Conservation (phyloP, 1,140 invertebrate genomes). For the Platorchestia sp. region DNA sequence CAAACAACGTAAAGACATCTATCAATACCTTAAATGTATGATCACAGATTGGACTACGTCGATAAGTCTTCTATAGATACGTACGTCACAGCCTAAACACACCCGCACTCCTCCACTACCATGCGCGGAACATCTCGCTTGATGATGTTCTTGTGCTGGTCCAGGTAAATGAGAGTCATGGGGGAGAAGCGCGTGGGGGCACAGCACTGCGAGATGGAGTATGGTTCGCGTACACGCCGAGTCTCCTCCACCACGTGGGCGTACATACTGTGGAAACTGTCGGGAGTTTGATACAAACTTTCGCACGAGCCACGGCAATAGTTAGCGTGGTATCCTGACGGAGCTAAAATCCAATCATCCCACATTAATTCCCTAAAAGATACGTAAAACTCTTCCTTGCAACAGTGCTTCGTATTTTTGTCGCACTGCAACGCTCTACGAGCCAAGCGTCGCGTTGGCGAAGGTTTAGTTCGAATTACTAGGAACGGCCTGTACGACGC, state of each 20-base stretch:
- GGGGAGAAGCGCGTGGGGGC: constrained; percentile 93
- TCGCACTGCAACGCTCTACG: constrained; percentile 87
- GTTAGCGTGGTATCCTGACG: constrained; percentile 89
- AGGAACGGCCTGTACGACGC: constrained; percentile 82
- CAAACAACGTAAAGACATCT: constrained; percentile 67
- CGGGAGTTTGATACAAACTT: constrained; percentile 77
- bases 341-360: constrained; percentile 96
- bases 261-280: constrained; percentile 88
- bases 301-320: constrained; percentile 92
- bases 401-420: constrained; percentile 83
- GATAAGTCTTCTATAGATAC: constrained; percentile 63
- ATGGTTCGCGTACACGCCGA: constrained; percentile 77
- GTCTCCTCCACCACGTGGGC: constrained; percentile 91
- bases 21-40: constrained; percentile 65
- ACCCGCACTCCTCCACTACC: constrained; percentile 96
- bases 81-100: constrained; percentile 71
- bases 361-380: constrained; percentile 91
- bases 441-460: constrained; percentile 76
- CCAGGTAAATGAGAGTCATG: constrained; percentile 94
- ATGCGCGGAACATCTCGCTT: constrained; percentile 95
- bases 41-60: constrained; percentile 68
- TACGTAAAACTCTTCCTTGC: constrained; percentile 91
- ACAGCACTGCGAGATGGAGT: constrained; percentile 88
- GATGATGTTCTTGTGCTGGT: constrained; percentile 90
- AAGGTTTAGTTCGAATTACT: constrained; percentile 83